Base-by-base conservation (phyloP, 2,113 vertebrate genomes). In the Microtus montanus region DNA sequence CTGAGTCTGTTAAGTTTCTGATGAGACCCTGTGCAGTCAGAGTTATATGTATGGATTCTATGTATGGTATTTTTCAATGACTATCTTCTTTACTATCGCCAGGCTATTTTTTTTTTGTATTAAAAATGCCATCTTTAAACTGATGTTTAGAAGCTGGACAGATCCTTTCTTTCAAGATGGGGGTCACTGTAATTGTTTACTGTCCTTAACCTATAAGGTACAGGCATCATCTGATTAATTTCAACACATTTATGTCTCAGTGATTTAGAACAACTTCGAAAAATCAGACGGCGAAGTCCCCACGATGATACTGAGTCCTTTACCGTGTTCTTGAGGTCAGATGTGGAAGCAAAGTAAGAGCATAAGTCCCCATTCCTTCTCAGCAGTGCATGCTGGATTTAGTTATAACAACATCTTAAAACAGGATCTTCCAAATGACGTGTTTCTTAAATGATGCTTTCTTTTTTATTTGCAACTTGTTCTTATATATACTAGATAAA, bases 291-390 rank as follows among this genome's bases (percentile, higher is more conserved):
- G 70, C 98, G 99, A 96, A 99, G 99, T 97, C 99, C 99, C 26
- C 99, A 99, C 82, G 99, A 99, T 89, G 99, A 99, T 97, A 99
- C 99, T 0, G 99, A 99, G 96, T 99, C 99, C 38, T 99, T 99
- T 97, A 99, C 99, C 3, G 99, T 99, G 24, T 99, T 99, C 95
- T 95, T 99, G 97, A 99, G 99, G 89, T 99, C 99, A 1, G 99
- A 99, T 35, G 99, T 99, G 47, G 99, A 99, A 93, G 98, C 99
- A 96, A 99, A 99, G 99, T 99, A 98, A 99, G 99, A 90, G 30
- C 13, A 7, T 73, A 5, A 20, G 4, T 22, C 58, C 19, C 19
- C 5, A 3, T 75, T 96, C 58, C 95, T 93, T 77, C 87, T 49
- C 89, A 89, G 92, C 87, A 85, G 82, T 63, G 35, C 41, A 64